Evolutionary conservation across 2,888 invertebrate genomes (phyloP), one percentile per base, ranked within the genome.

Genomic region (Aproaerema taeniolella): DNA sequence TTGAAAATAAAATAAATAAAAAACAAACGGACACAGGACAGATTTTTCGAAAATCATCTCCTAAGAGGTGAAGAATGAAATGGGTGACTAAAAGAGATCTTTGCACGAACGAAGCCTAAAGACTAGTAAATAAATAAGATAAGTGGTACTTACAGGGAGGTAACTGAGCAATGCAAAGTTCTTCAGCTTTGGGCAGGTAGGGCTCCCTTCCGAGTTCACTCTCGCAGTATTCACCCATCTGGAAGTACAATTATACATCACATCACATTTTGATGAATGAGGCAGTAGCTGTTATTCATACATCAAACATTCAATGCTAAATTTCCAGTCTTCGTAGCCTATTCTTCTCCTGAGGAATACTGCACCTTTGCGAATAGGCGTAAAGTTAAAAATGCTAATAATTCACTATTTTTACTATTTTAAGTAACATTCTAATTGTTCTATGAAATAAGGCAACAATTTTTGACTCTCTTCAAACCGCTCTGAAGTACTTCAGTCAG

Each of bases 171-270:
- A 85, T 61, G 55, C 83, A 85, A 0, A 81, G 41, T 33, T 85
- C 83, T 34, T 79, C 78, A 0, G 39, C 2, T 5, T 53, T 59
- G 0, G 83, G 85, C 24, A 81, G 37, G 32, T 85, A 85, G 0
- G 81, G 72, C 12, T 73, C 55, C 2, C 46, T 55, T 8, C 81
- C 78, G 0, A 82, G 12, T 0, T 61, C 61, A 17, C 82, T 83
- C 39, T 67, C 61, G 46, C 76, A 76, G 32, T 85, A 83, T 1
- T 68, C 72, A 0, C 50, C 61, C 55, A 85, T 69, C 85, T 85
- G 59, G 0, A 52, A 61, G 20, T 20, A 20, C 4, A 20, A 20
- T 8, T 20, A 20, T 8, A 20, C 20, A n/a, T n/a, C n/a, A n/a
- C n/a, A n/a, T n/a, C n/a, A n/a, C n/a, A n/a, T n/a, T n/a, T n/a